Conservation (phyloP, 1,140 invertebrate genomes). For the Pseudomyrmex pallidus region DNA sequence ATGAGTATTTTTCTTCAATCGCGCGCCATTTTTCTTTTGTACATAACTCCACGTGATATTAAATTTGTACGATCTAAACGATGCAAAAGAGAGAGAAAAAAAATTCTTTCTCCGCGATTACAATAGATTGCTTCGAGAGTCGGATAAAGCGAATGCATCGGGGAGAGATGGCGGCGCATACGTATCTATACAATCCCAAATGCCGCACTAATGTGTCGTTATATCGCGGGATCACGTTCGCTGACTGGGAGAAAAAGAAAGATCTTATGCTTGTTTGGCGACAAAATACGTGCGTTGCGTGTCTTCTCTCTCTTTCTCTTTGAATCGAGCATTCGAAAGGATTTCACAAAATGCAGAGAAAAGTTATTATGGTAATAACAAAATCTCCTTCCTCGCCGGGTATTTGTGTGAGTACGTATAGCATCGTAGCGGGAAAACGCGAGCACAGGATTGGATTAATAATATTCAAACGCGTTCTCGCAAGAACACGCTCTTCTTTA, state of each 20-base stretch:
- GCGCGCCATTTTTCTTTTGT: background rate
- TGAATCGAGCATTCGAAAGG: background rate
- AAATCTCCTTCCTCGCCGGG: background rate
- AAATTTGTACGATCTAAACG: background rate
- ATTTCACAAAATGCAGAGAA: slow-evolving; percentile 39
- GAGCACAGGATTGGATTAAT: slow-evolving; percentile 39
- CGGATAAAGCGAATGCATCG: slow-evolving; percentile 17
- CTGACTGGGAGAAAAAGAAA: slow-evolving; percentile 14
- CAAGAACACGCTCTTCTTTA: background rate
- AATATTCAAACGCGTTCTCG: background rate
- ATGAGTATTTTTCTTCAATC: background rate
- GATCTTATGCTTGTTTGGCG: background rate
- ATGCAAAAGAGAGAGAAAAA: background rate
- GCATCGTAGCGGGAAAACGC: slow-evolving; percentile 12
- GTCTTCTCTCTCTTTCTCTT: background rate
- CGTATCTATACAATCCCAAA: slow-evolving; percentile 52
- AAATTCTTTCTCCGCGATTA: background rate
- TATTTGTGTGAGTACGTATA: background rate
- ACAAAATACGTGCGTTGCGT: slow-evolving; percentile 16
- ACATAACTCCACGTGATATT: background rate
- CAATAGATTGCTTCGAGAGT: background rate
- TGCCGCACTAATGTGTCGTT: slow-evolving; percentile 61
- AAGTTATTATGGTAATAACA: slow-evolving; percentile 23
- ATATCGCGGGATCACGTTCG: slow-evolving; percentile 64
- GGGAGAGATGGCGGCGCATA: background rate